A percentile compares a stretch with the other conserved stretches of the same genome.
Evolutionary conservation across 53 echinoderm and acorn worm genomes (phyloP).

Genomic region (Holothuria scabra): DNA sequence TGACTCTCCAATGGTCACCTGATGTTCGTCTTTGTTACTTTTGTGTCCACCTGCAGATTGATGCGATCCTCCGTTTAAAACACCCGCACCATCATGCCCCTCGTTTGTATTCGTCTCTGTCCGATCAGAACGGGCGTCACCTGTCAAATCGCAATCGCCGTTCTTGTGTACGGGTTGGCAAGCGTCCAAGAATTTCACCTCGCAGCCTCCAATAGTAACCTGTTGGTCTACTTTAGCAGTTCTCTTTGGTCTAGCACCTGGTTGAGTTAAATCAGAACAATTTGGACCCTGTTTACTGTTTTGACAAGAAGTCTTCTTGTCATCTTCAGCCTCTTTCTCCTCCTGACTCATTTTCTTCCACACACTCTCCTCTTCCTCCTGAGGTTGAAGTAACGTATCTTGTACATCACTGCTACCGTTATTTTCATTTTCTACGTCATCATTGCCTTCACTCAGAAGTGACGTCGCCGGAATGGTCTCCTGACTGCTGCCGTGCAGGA

Average conservation of each 20-base stretch:
- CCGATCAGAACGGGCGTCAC: not conserved
- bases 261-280: too few species aligned
- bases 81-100: not conserved
- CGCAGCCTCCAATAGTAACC: not conserved
- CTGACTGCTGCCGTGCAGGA: constrained; percentile 19
- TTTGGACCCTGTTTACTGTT: too few species aligned
- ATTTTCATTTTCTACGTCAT: not conserved
- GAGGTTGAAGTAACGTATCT: too few species aligned
- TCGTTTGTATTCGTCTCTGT: not conserved
- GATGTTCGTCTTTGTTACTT: not conserved
- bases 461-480: constrained; percentile 18
- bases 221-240: not conserved
- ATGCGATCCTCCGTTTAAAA: not conserved
- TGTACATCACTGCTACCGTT: not conserved
- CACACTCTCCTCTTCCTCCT: not conserved
- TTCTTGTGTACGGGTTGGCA: too few species aligned
- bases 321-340: too few species aligned
- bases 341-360: too few species aligned
- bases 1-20: constrained; percentile 9
- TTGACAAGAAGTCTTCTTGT: not conserved
- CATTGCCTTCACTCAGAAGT: not conserved
- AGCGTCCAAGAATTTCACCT: constrained; percentile 18
- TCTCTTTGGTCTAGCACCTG: constrained; percentile 29
- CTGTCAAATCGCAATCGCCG: too few species aligned
- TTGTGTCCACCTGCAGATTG: not conserved